Conservation (phyloP, 1,140 invertebrate genomes). For the Magallana angulata region DNA sequence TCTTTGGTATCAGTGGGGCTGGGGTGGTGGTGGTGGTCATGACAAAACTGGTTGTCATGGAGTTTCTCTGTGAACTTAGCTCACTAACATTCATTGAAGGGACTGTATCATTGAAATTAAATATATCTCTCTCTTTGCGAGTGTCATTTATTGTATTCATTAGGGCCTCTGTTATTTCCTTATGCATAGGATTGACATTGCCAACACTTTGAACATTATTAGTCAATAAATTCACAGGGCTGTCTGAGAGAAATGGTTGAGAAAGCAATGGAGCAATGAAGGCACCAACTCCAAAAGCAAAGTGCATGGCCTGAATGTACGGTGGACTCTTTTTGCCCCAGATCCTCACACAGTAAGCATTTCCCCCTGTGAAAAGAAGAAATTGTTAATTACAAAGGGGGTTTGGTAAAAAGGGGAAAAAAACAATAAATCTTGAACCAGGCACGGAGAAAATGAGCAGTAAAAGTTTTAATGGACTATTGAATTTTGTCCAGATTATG, state of each 20-base stretch:
- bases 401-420: too few species aligned
- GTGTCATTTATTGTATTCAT: neutral
- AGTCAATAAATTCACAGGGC: neutral
- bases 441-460: too few species aligned
- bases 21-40: constrained; percentile 41
- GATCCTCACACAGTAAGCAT: constrained; percentile 81
- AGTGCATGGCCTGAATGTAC: constrained; percentile 82
- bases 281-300: constrained; percentile 82
- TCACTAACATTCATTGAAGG: neutral
- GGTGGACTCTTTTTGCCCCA: constrained; percentile 81
- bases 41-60: constrained; percentile 42
- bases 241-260: constrained; percentile 77
- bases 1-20: constrained; percentile 20
- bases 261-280: constrained; percentile 81
- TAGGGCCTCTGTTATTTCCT: neutral
- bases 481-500: too few species aligned
- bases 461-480: too few species aligned
- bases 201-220: neutral
- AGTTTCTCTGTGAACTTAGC: neutral
- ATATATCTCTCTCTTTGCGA: neutral
- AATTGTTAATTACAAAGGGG: too few species aligned
- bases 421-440: too few species aligned
- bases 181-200: neutral
- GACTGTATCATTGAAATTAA: neutral
- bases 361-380: constrained; percentile 79